Percentiles rank a stretch among this genome's conserved stretches.
Evolutionary conservation across 2,888 invertebrate genomes (phyloP).

Genomic region (Campaea margaritaria): DNA sequence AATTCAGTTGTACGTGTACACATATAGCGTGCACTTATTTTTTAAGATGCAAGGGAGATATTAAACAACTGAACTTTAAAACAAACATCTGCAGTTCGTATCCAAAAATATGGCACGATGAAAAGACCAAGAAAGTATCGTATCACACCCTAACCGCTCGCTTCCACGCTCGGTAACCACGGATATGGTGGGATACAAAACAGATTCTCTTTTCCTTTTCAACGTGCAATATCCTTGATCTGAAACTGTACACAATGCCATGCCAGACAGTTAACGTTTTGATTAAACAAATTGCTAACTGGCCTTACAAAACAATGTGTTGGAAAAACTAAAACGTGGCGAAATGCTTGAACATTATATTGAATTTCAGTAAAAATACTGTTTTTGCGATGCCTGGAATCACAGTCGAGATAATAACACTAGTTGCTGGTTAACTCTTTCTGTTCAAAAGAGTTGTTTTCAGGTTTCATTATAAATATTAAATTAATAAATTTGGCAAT

Average conservation of each 20-base stretch:
- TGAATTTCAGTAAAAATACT: neutral
- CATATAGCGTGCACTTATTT: constrained; percentile 5
- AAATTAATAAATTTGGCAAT: neutral
- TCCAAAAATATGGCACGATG: constrained; percentile 18
- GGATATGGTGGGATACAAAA: constrained; percentile 7
- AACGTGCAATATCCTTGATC: constrained; percentile 12
- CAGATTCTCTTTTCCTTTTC: neutral
- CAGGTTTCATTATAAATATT: no score
- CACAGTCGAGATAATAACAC: no score
- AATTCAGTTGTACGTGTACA: constrained; percentile 25
- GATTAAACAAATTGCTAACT: neutral
- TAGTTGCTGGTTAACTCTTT: no score
- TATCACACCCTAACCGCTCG: neutral
- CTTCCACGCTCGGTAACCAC: neutral
- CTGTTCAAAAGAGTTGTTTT: no score
- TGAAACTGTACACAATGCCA: constrained; percentile 16
- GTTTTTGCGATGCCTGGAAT: no score
- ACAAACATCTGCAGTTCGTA: constrained; percentile 8
- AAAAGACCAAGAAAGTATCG: neutral
- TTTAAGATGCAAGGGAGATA: neutral
- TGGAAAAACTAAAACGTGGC: constrained; percentile 13
- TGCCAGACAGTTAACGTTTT: constrained; percentile 1
- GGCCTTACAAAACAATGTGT: constrained; percentile 12
- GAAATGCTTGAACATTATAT: constrained; percentile 17
- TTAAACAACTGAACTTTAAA: constrained; percentile 21